Evolutionary conservation across 1,140 invertebrate genomes (phyloP), one percentile per base, ranked within the genome.

Genomic region (Drosophila elegans): DNA sequence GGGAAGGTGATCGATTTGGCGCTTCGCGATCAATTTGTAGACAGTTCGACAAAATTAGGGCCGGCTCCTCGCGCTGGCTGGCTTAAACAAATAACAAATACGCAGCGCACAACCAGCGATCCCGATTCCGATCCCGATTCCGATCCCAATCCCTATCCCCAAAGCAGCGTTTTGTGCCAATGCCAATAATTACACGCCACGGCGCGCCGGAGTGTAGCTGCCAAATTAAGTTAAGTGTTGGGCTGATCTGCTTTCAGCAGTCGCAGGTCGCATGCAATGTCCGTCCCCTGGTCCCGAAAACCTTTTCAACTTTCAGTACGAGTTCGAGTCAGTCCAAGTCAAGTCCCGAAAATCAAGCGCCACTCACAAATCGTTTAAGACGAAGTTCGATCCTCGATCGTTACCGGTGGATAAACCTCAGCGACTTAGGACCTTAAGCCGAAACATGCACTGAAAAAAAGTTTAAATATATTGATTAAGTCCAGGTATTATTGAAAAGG

Each of bases 161-260:
- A 25, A 54, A 55, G 55, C 64, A 73, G 74, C 85, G 81, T 32
- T 32, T 85, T 90, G 81, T 85, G 80, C 73, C 81, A 72, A 82
- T 85, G 80, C 73, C 81, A 72, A 83, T 86, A 86, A 90, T 90
- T 83, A 91, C 79, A 82, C 68, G 57, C 56, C 69, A 73, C 61
- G 62, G 63, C 67, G 69, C 68, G 49, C 67, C 74, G 64, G 86
- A 86, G 71, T 91, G 88, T 78, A 79, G 80, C 83, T 88, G 80
- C 83, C 88, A 91, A 91, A 91, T 91, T 91, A 91, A 88, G 88
- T 88, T 91, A 91, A 91, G 88, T 91, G 88, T 91, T 90, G 83
- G 77, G 83, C 59, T 75, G 85, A 90, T 81, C 85, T 80, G 51
- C 68, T 88, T 88, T 82, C 76, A 82, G 66, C 78, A 76, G 79